Evolutionary conservation across 1,140 invertebrate genomes (phyloP).

Genomic region (Charaxes varanes): DNA sequence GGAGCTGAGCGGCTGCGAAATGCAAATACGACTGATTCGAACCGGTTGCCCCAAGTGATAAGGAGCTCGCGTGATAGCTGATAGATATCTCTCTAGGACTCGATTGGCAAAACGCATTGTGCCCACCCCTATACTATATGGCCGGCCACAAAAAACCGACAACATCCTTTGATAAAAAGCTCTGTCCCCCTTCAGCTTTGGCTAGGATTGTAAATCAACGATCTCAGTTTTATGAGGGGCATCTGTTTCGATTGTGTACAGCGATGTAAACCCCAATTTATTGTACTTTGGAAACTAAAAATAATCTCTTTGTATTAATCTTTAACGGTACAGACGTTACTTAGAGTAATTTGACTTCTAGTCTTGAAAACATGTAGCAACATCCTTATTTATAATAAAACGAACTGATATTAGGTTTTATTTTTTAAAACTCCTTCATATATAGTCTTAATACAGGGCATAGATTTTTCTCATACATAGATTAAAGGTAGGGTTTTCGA

Average conservation of each 20-base stretch:
- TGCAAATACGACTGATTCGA: constrained; percentile 47
- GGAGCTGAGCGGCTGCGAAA: constrained; percentile 29
- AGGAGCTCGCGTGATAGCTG: constrained; percentile 28
- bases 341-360: too few species aligned
- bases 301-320: too few species aligned
- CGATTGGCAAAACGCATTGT: constrained; percentile 20
- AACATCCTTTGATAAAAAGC: constrained; percentile 18
- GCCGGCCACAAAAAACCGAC: constrained; percentile 15
- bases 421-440: too few species aligned
- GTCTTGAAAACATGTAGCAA: too few species aligned
- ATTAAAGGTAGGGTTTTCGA: too few species aligned
- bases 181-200: constrained; percentile 10
- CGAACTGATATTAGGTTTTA: too few species aligned
- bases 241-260: constrained; percentile 14
- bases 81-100: constrained; percentile 25
- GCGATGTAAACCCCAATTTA: constrained; percentile 11
- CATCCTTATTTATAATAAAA: too few species aligned
- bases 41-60: constrained; percentile 43
- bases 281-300: constrained; percentile 7
- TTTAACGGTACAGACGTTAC: too few species aligned
- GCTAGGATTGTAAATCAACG: constrained; percentile 20
- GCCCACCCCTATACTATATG: constrained; percentile 13
- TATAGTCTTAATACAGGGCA: too few species aligned
- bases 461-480: too few species aligned
- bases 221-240: constrained; percentile 21